Percentiles rank a stretch among this genome's conserved stretches.
Conservation (phyloP, 1,140 invertebrate species). For the Phymastichus coffea region DNA sequence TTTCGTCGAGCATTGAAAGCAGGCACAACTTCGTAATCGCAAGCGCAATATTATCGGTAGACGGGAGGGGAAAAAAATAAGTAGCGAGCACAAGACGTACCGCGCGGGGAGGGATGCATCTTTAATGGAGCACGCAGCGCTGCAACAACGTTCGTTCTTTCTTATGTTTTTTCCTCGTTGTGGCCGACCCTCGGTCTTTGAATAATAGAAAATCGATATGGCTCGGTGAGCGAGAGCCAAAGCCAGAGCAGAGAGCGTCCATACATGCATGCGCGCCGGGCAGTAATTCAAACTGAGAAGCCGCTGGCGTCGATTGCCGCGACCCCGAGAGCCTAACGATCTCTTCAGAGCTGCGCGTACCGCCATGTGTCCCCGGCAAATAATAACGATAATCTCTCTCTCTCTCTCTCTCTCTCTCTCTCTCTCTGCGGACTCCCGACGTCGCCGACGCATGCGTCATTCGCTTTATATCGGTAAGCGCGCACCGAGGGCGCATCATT, state of each 20-base stretch:
- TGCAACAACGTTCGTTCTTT: neutral
- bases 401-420: no score
- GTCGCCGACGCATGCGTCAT: conserved; percentile 16
- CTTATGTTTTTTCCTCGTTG: neutral
- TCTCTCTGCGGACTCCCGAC: no score
- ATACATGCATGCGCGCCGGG: neutral
- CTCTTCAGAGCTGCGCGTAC: neutral
- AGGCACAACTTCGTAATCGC: no score
- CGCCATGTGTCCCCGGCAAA: neutral
- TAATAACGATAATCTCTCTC: conserved; percentile 18
- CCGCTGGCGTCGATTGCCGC: conserved; percentile 8
- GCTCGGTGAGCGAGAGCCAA: neutral
- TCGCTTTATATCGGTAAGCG: neutral
- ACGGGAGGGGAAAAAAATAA: neutral
- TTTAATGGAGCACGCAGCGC: conserved; percentile 24
- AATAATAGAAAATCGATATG: conserved; percentile 29
- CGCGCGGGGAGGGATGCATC: conserved; percentile 22
- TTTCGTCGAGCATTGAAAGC: no score
- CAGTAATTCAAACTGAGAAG: conserved; percentile 6
- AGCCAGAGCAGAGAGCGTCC: neutral
- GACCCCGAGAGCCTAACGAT: neutral
- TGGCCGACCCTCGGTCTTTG: neutral
- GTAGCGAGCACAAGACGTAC: neutral
- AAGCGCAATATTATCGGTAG: no score
- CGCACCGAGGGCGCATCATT: conserved; percentile 26